A percentile compares a stretch with the other conserved stretches of the same genome.
These are phyloP conservation scores for Cydia strobilella DNA, from an alignment of 1,140 invertebrate genomes.

Conservation along the genomic window DNA sequence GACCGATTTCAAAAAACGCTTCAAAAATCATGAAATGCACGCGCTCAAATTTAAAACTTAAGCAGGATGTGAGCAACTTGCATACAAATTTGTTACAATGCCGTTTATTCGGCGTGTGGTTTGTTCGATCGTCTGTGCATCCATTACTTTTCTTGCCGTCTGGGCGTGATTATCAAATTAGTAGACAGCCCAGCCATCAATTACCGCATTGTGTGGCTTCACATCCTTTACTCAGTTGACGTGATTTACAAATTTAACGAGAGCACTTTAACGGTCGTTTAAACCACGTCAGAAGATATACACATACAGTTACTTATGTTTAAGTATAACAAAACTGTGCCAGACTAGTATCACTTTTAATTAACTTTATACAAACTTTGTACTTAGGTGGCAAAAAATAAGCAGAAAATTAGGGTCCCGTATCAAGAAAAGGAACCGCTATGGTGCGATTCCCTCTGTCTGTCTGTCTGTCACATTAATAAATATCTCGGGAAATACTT, in stretches of 20 bases:
- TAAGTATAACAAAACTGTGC: background rate
- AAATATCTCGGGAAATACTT: too few species aligned
- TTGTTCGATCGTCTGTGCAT: background rate
- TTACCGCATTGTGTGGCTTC: constrained; percentile 30
- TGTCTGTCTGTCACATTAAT: too few species aligned
- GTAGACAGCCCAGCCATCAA: constrained; percentile 1
- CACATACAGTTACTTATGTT: background rate
- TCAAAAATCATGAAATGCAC: constrained; percentile 15
- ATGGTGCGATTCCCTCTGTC: too few species aligned
- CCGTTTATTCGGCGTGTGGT: constrained; percentile 12
- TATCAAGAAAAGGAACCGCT: too few species aligned
- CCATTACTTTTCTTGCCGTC: constrained; percentile 8
- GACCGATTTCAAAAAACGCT: constrained; percentile 1
- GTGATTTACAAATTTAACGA: constrained; percentile 25
- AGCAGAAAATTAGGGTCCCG: too few species aligned
- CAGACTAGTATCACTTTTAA: background rate
- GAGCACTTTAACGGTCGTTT: constrained; percentile 3
- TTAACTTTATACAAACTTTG: too few species aligned
- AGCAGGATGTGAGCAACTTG: background rate
- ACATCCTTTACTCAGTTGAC: background rate
- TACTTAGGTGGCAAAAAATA: too few species aligned
- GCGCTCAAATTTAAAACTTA: background rate
- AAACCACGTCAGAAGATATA: background rate
- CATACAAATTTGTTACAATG: constrained; percentile 22
- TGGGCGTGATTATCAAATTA: constrained; percentile 25